Percentiles rank a stretch among this genome's conserved stretches.
Conservation (phyloP, 2,888 invertebrate species). For the Drosophila merina region DNA sequence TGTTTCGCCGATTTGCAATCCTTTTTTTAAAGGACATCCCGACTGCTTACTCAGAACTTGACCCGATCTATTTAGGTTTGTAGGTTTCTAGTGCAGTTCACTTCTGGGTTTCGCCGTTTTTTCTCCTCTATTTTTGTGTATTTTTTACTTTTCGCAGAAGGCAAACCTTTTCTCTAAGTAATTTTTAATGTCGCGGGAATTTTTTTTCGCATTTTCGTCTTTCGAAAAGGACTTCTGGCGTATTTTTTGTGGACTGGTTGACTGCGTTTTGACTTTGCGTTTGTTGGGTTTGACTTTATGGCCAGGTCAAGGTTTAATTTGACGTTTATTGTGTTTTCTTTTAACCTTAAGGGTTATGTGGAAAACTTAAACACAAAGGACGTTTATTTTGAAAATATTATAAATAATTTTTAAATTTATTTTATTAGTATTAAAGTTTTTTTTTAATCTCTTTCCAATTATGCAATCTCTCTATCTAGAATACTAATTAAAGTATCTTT, state of each 20-base stretch:
- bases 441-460: neutral
- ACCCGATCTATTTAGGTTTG: slow-evolving; percentile 67
- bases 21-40: neutral
- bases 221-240: slow-evolving; percentile 5
- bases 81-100: slow-evolving; percentile 74
- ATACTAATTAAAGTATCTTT: neutral
- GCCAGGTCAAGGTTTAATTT: slow-evolving; percentile 27
- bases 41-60: slow-evolving; percentile 51
- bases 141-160: slow-evolving; percentile 57
- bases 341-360: no score
- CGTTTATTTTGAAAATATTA: no score
- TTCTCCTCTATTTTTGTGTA: slow-evolving; percentile 24
- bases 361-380: no score
- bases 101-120: slow-evolving; percentile 8
- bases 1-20: slow-evolving; percentile 33
- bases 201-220: neutral
- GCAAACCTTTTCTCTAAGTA: slow-evolving; percentile 31
- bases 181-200: slow-evolving; percentile 49
- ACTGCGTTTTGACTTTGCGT: slow-evolving; percentile 73
- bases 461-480: neutral
- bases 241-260: slow-evolving; percentile 5
- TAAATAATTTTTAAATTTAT: no score
- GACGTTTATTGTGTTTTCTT: no score
- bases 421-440: neutral
- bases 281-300: slow-evolving; percentile 70